These are phyloP conservation scores for Nomada ferruginata DNA, from an alignment of 2,888 invertebrate genomes.

Conservation along the genomic window DNA sequence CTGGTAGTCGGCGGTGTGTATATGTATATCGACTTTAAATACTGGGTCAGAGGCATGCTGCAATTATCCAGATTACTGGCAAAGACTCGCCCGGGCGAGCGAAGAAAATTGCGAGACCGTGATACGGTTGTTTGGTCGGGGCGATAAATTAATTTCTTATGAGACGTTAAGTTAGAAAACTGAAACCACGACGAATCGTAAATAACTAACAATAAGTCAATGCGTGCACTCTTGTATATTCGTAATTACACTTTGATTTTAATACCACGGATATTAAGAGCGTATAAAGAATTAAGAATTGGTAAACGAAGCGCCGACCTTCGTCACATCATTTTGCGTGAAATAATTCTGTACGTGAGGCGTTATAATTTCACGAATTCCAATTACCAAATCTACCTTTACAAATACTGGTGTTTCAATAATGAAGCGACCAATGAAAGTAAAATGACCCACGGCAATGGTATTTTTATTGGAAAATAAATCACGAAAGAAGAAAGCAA, in stretches of 20 bases:
- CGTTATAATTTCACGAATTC: not conserved
- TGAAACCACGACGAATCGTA: not conserved
- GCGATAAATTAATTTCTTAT: not conserved
- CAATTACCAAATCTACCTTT: not conserved
- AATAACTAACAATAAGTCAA: not conserved
- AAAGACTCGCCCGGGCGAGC: constrained; percentile 9
- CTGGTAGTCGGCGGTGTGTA: constrained; percentile 34
- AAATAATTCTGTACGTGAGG: not conserved
- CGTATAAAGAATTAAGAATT: no score
- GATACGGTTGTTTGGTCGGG: constrained; percentile 1
- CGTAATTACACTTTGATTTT: no score
- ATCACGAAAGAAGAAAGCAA: not conserved
- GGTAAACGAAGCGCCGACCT: no score
- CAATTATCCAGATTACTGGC: constrained; percentile 43
- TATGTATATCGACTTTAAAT: constrained; percentile 33
- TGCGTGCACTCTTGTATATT: no score
- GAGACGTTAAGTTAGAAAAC: not conserved
- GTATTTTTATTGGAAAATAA: not conserved
- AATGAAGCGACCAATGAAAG: not conserved
- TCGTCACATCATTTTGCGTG: not conserved
- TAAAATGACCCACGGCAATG: not conserved
- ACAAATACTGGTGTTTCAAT: not conserved
- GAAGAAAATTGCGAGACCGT: constrained; percentile 18
- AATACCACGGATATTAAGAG: no score
- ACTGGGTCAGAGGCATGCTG: constrained; percentile 28